Evolutionary conservation across 2,888 invertebrate genomes (phyloP).

Genomic region (Desoria tigrina): DNA sequence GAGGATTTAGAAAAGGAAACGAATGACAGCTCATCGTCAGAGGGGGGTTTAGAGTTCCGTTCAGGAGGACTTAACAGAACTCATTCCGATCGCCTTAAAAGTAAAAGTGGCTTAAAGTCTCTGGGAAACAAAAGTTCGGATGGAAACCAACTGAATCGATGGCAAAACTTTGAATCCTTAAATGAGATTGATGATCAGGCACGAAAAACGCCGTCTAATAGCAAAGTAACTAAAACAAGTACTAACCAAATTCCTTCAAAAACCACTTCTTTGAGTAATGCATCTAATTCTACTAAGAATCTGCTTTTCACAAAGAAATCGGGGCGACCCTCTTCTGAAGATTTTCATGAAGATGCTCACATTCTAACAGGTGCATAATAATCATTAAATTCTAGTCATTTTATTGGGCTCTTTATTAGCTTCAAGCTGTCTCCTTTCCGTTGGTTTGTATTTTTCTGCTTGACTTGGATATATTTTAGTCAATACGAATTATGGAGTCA

Average conservation of each 20-base stretch:
- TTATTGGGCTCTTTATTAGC: too few relatives aligned
- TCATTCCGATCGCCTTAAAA: slow-evolving; percentile 1
- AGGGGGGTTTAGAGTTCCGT: too few relatives aligned
- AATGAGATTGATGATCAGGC: slow-evolving; percentile 33
- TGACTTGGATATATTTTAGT: too few relatives aligned
- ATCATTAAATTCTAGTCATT: too few relatives aligned
- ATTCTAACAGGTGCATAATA: too few relatives aligned
- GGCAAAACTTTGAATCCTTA: slow-evolving; percentile 51
- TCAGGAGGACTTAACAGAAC: background rate
- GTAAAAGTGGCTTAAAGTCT: background rate
- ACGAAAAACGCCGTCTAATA: slow-evolving; percentile 21
- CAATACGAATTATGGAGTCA: too few relatives aligned
- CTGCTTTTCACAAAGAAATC: background rate
- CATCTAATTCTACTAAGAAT: slow-evolving; percentile 11
- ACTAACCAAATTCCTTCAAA: slow-evolving; percentile 29
- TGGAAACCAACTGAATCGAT: slow-evolving; percentile 42
- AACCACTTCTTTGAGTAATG: background rate
- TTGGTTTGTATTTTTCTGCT: too few relatives aligned
- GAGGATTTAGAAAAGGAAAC: slow-evolving; percentile 22
- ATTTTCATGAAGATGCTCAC: slow-evolving; percentile 8
- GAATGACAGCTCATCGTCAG: slow-evolving; percentile 9
- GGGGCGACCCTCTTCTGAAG: slow-evolving; percentile 6
- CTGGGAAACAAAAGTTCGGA: background rate
- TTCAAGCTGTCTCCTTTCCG: too few relatives aligned
- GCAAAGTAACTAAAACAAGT: slow-evolving; percentile 22